Percentiles rank a stretch among this genome's conserved stretches.
Conservation (phyloP, 2,113 vertebrate genomes). For the Pleuronectes platessa region DNA sequence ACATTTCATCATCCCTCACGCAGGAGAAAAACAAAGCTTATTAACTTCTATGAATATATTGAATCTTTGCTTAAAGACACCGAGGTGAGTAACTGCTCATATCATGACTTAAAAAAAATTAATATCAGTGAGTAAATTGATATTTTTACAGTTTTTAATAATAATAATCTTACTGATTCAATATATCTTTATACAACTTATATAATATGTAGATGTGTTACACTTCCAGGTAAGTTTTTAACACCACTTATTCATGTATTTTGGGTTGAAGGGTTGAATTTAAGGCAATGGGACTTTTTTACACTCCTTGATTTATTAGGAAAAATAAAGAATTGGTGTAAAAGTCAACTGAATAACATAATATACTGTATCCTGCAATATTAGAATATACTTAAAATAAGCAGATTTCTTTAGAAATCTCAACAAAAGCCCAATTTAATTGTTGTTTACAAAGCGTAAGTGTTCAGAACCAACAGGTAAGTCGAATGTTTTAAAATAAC, state of each 20-base stretch:
- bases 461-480: too few relatives aligned
- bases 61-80: constrained; percentile 22
- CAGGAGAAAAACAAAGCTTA: neutral
- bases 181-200: constrained; percentile 30
- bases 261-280: neutral
- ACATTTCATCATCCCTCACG: neutral
- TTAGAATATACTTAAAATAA: too few relatives aligned
- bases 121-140: neutral
- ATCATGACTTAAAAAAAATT: constrained; percentile 39
- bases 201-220: constrained; percentile 30
- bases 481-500: too few relatives aligned
- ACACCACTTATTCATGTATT: constrained; percentile 34
- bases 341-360: too few relatives aligned
- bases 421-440: too few relatives aligned
- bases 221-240: constrained; percentile 25
- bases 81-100: neutral
- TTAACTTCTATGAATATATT: neutral
- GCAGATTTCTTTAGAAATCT: too few relatives aligned
- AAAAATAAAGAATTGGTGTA: neutral
- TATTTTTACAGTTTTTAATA: constrained; percentile 34
- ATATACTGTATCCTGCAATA: too few relatives aligned
- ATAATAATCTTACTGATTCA: constrained; percentile 10
- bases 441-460: too few relatives aligned
- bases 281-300: neutral
- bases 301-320: neutral